Evolutionary conservation across 1,140 invertebrate genomes (phyloP).

Genomic region (Plutomurus gul): DNA sequence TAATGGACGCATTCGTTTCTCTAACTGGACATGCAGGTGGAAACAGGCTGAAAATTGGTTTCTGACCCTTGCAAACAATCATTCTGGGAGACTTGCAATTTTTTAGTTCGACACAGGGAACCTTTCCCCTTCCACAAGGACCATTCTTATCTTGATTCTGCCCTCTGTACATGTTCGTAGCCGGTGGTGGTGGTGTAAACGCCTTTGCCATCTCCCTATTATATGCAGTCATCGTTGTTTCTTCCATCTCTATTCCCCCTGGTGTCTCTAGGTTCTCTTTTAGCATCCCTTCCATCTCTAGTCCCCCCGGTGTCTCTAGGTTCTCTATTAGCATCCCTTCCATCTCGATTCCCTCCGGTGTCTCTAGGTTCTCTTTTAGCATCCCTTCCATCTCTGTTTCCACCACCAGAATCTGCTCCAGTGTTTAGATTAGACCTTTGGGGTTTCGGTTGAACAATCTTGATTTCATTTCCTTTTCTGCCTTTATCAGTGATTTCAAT

Average conservation of each 20-base stretch:
- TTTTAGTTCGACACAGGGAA: not conserved
- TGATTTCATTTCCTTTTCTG: not conserved
- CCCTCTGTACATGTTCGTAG: not conserved
- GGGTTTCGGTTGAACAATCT: not conserved
- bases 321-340: not conserved
- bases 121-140: not conserved
- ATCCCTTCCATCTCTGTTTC: not conserved
- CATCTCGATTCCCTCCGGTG: no score
- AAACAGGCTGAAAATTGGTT: not conserved
- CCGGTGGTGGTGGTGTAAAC: not conserved
- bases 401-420: not conserved
- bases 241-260: not conserved
- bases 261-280: not conserved
- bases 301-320: no score
- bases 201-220: no score
- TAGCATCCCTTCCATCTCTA: not conserved
- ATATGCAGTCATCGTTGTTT: not conserved
- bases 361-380: not conserved
- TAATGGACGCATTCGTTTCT: conserved; percentile 29
- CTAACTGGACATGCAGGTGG: conserved; percentile 20
- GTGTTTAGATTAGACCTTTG: not conserved
- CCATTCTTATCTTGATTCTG: not conserved
- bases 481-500: not conserved
- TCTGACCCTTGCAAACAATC: not conserved
- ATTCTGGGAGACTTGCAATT: not conserved